A percentile compares a stretch with the other conserved stretches of the same genome.
Evolutionary conservation across 2,113 vertebrate species (phyloP).

Genomic region (Scomber japonicus): DNA sequence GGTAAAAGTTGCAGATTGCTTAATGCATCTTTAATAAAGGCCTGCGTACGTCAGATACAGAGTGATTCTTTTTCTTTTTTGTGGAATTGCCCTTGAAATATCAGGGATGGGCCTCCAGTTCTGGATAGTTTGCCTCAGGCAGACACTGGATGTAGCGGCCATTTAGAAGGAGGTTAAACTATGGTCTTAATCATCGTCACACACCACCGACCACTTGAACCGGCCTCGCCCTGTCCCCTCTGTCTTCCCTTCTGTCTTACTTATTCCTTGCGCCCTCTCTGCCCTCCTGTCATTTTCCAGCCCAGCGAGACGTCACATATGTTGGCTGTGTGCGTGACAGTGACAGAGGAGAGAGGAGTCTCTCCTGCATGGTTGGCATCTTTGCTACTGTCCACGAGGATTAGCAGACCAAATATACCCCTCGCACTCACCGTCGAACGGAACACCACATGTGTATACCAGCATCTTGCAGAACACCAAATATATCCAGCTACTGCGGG

Average conservation of each 20-base stretch:
- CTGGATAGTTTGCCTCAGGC: not conserved
- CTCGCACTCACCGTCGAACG: not conserved
- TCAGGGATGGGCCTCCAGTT: not conserved
- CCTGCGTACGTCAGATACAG: too few relatives aligned
- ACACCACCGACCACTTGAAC: not conserved
- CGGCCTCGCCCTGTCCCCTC: not conserved
- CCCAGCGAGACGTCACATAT: not conserved
- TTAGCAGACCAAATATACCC: constrained; percentile 60
- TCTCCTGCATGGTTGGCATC: constrained; percentile 33
- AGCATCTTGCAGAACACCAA: constrained; percentile 45
- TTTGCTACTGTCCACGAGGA: constrained; percentile 41
- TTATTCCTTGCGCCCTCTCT: not conserved
- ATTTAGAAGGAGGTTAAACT: not conserved
- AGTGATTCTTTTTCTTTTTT: not conserved
- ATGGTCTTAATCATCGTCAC: constrained; percentile 2
- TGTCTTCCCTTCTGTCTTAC: not conserved
- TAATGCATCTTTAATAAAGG: constrained; percentile 14
- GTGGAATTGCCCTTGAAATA: not conserved
- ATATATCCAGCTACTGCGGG: constrained; percentile 55
- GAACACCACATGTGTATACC: constrained; percentile 14
- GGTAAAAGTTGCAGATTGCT: constrained; percentile 16
- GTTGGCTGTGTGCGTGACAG: not conserved
- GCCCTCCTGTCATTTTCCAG: constrained; percentile 5
- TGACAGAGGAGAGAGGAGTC: constrained; percentile 19
- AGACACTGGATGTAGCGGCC: constrained; percentile 11